A percentile compares a stretch with the other conserved stretches of the same genome.
phyloP scores from a whole-genome alignment of 2,113 vertebrate species.

The Oncorhynchus tshawytscha region DNA sequence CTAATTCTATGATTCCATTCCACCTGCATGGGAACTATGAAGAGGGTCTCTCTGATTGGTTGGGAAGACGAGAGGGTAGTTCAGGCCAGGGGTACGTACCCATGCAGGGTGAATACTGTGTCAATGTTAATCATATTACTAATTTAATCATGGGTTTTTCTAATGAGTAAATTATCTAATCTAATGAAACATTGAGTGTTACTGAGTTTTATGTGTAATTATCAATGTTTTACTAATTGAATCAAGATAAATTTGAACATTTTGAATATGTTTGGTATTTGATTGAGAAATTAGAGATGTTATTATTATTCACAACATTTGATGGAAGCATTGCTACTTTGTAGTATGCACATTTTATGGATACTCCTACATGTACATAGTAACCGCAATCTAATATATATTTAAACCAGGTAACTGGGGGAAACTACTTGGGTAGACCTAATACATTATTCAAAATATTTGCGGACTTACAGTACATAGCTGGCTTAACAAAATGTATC shows the following conservation, averaged over 20 bases:
- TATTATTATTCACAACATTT: conserved; percentile 44
- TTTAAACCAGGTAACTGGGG: conserved; percentile 49
- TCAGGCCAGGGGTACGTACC: too few species aligned
- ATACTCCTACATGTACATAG: conserved; percentile 49
- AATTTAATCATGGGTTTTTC: conserved; percentile 35
- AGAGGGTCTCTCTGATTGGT: conserved; percentile 55
- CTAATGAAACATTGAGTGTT: conserved; percentile 24
- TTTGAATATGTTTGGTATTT: conserved; percentile 59
- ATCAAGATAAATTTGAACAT: conserved; percentile 45
- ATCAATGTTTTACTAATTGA: conserved; percentile 57
- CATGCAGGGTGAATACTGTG: too few species aligned
- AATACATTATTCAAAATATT: conserved; percentile 61
- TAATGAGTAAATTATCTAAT: conserved; percentile 39
- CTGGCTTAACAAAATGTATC: conserved; percentile 33
- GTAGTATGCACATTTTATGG: conserved; percentile 61
- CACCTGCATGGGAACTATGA: conserved; percentile 24
- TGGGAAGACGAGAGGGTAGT: conserved; percentile 51
- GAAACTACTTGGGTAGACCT: conserved; percentile 43
- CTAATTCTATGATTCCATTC: not conserved
- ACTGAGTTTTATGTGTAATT: conserved; percentile 57
- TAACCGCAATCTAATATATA: conserved; percentile 40
- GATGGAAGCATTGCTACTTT: conserved; percentile 36
- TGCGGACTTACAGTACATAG: conserved; percentile 29
- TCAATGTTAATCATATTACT: conserved; percentile 12
- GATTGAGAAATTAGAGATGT: conserved; percentile 49